Evolutionary conservation across 2,797 vertebrate species (phyloP).

Genomic region (Chrysolophus pictus): DNA sequence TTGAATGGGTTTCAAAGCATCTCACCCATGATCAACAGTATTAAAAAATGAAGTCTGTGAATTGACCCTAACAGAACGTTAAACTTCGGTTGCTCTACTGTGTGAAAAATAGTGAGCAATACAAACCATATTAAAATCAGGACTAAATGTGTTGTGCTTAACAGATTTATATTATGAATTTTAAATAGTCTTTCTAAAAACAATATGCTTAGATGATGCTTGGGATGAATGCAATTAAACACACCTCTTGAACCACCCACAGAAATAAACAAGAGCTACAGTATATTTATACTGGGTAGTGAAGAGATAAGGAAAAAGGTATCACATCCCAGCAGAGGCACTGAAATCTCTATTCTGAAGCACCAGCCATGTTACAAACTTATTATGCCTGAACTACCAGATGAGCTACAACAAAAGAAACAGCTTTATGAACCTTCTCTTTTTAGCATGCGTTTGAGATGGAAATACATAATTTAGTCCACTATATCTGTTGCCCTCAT

Average conservation of each 20-base stretch:
- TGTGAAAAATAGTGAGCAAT: background rate
- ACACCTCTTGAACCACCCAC: background rate
- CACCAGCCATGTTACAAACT: background rate
- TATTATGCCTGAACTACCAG: background rate
- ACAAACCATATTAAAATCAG: background rate
- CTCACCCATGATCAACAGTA: background rate
- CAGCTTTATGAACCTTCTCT: background rate
- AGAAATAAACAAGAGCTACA: background rate
- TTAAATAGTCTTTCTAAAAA: background rate
- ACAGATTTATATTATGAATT: background rate
- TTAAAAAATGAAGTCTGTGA: background rate
- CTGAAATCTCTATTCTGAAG: background rate
- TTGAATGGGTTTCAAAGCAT: background rate
- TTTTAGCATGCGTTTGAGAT: conserved; percentile 20
- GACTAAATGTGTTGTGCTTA: background rate
- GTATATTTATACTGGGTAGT: background rate
- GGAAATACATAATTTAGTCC: conserved; percentile 46
- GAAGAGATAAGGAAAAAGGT: background rate
- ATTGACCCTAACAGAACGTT: background rate
- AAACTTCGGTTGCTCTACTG: background rate
- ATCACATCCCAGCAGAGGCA: background rate
- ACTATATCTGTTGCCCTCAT: conserved; percentile 12
- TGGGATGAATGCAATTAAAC: background rate
- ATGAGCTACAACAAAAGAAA: background rate
- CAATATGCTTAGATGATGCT: background rate